These are phyloP conservation scores for Thomomys bottae DNA, from an alignment of 2,113 vertebrate genomes.

Conservation along the genomic window DNA sequence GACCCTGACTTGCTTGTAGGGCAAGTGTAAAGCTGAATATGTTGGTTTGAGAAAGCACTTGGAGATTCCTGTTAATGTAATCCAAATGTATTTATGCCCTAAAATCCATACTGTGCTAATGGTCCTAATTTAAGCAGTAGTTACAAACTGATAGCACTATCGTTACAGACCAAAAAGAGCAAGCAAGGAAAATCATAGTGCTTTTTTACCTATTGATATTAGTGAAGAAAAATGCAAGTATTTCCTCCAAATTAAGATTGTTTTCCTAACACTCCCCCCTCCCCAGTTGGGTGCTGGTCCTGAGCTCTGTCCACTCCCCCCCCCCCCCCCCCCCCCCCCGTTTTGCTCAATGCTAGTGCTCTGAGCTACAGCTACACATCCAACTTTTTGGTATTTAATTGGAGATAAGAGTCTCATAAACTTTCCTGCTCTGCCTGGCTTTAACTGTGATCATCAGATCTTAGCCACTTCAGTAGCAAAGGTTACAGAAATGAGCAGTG, in stretches of 20 bases:
- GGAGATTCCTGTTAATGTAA: conserved; percentile 16
- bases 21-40: conserved; percentile 28
- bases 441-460: too few species aligned
- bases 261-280: too few species aligned
- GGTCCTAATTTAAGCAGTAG: conserved; percentile 27
- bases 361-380: too few species aligned
- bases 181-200: not conserved
- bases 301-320: too few species aligned
- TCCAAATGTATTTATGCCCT: not conserved
- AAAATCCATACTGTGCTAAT: conserved; percentile 26
- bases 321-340: too few species aligned
- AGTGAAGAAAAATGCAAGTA: conserved; percentile 40
- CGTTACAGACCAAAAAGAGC: not conserved
- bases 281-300: too few species aligned
- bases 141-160: not conserved
- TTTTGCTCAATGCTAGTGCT: too few species aligned
- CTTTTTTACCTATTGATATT: not conserved
- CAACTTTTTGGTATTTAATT: too few species aligned
- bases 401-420: too few species aligned
- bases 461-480: too few species aligned
- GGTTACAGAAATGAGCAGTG: too few species aligned
- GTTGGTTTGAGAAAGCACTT: conserved; percentile 50
- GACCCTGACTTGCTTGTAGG: conserved; percentile 17
- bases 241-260: conserved; percentile 33
- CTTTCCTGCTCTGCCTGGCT: too few species aligned